Evolutionary conservation across 2,888 invertebrate species (phyloP), one percentile per base, ranked within the genome.

Genomic region (Mycalesis mineus): DNA sequence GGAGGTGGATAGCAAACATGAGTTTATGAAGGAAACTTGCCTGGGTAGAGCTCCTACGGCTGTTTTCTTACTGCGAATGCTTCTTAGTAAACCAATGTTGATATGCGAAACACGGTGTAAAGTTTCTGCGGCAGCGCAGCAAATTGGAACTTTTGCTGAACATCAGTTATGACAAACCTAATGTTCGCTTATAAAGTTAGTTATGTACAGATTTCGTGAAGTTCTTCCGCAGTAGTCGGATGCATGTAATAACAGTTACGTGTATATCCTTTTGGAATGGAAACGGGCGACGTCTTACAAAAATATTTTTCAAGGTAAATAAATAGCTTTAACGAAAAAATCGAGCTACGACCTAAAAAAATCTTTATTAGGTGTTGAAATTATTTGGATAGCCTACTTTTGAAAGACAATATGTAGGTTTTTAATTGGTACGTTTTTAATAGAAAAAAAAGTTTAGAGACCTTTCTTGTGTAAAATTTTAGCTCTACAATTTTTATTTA

Each of bases 1-100:
- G 60, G 54, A 59, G 60, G 62, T 62, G 66, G 62, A 63, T 63
- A 58, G 61, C 61, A 66, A 62, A 60, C 61, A 62, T 60, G 64
- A 67, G 64, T 66, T 67, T 65, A 67, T 67, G 68, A 61, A 59
- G 60, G 59, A 62, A 65, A 66, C 62, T 66, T 64, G 44, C 51
- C 51, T 56, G 55, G 52, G 57, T 22, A 55, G 55, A 56, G 54
- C 62, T 61, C 52, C 57, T 61, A 57, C 63, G 59, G 57, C 62
- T 63, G 62, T 65, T 66, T 62, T 65, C 62, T 65, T 63, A 62
- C 58, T 63, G 45, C 60, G 40, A 63, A 65, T 58, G 58, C 53
- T 60, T 54, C 58, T 57, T 52, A 51, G 58, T 52, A 55, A 65
- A 63, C 62, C 60, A 64, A 64, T 50, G 64, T 65, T 65, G 64